A percentile compares a stretch with the other conserved stretches of the same genome.
Conservation (phyloP, 2,888 invertebrate species). For the Allolobophora icterica region DNA sequence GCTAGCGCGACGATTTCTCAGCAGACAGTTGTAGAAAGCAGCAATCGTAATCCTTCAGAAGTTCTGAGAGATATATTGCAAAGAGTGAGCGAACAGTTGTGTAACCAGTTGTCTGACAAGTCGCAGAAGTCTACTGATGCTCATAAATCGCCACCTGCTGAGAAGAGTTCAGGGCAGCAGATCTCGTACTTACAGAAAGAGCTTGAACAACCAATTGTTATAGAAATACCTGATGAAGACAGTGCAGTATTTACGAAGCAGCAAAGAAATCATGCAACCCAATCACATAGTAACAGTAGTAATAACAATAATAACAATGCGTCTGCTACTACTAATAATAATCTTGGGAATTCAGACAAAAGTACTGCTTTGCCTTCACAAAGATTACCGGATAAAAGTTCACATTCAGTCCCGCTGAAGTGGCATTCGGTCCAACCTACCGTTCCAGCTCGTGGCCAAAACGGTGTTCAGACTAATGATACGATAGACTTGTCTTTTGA, state of each 20-base stretch:
- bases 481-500: neutral
- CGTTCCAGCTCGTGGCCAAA: neutral
- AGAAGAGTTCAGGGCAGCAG: neutral
- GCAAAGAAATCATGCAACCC: conserved; percentile 1
- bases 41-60: neutral
- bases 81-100: neutral
- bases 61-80: neutral
- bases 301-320: no score
- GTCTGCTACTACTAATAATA: neutral
- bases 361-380: neutral
- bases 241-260: neutral
- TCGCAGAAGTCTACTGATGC: neutral
- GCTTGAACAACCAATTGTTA: neutral
- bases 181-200: neutral
- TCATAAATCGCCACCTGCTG: neutral
- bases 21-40: neutral
- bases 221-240: conserved; percentile 20
- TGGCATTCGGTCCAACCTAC: neutral
- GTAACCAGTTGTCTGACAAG: neutral
- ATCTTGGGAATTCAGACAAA: neutral
- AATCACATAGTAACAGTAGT: neutral
- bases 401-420: neutral
- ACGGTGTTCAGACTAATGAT: neutral
- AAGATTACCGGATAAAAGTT: neutral
- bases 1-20: neutral